These are phyloP conservation scores for Drosophila elegans DNA, from an alignment of 1,140 invertebrate species.

Conservation along the genomic window DNA sequence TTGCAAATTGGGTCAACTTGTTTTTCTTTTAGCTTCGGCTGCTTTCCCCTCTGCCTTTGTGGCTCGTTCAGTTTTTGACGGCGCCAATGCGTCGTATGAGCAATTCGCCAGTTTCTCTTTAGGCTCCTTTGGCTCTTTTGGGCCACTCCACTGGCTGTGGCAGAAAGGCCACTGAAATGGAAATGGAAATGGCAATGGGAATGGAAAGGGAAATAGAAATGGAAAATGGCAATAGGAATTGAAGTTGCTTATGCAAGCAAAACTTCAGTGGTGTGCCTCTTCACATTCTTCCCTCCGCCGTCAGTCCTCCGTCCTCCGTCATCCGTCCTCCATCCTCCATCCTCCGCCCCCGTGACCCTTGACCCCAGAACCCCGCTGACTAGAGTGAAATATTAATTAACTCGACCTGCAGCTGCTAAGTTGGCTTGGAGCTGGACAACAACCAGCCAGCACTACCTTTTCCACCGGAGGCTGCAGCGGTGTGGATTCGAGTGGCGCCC, in stretches of 20 bases:
- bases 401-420: constrained; percentile 30
- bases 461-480: constrained; percentile 26
- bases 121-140: constrained; percentile 23
- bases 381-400: constrained; percentile 76
- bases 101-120: constrained; percentile 49
- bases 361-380: neutral
- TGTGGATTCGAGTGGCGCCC: constrained; percentile 5
- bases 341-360: too few species aligned
- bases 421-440: constrained; percentile 2
- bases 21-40: constrained; percentile 27
- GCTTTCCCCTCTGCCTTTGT: neutral
- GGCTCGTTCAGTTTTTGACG: constrained; percentile 29
- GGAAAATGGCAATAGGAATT: constrained; percentile 34
- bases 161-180: constrained; percentile 2
- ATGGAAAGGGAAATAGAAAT: constrained; percentile 10
- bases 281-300: neutral
- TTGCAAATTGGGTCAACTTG: constrained; percentile 49
- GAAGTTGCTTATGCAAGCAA: constrained; percentile 50
- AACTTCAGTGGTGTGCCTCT: constrained; percentile 11
- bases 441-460: neutral
- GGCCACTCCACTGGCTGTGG: neutral
- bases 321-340: too few species aligned
- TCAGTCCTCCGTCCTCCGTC: too few species aligned
- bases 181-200: constrained; percentile 10
- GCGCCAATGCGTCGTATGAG: constrained; percentile 68